phyloP scores from a whole-genome alignment of 2,888 invertebrate genomes.

The Furcula furcula region DNA sequence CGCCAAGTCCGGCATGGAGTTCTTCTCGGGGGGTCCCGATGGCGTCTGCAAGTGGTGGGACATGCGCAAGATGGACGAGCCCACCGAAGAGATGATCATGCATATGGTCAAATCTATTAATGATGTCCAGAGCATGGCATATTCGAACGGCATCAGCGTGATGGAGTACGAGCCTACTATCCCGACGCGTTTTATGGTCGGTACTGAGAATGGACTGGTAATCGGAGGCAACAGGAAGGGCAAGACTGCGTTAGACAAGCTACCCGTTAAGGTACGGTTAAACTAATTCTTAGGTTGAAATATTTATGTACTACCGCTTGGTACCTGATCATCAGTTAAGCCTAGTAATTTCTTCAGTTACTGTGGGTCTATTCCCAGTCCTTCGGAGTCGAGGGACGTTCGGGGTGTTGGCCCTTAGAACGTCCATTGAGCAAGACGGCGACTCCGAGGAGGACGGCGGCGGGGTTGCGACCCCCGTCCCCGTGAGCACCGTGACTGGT shows the following conservation, averaged over 20 bases:
- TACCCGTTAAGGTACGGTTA: conserved; percentile 80
- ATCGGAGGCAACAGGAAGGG: conserved; percentile 87
- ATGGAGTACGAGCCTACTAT: conserved; percentile 88
- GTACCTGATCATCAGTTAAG: no score
- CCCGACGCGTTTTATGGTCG: conserved; percentile 88
- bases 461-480: no score
- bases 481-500: no score
- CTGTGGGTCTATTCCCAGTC: no score
- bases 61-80: conserved; percentile 83
- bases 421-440: no score
- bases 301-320: no score
- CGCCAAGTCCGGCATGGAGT: conserved; percentile 95
- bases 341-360: no score
- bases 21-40: conserved; percentile 95
- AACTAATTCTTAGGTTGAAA: no score
- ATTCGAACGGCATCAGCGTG: conserved; percentile 81
- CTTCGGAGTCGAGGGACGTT: no score
- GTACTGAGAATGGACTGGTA: conserved; percentile 85
- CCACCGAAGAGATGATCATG: conserved; percentile 84
- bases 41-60: conserved; percentile 94
- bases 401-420: no score
- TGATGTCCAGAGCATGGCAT: conserved; percentile 77
- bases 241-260: conserved; percentile 83
- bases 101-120: conserved; percentile 81
- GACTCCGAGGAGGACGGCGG: no score